Evolutionary conservation across 37 sponge, comb jelly and placozoan species (phyloP).

Genomic region (Aphrocallistes beatrix): DNA sequence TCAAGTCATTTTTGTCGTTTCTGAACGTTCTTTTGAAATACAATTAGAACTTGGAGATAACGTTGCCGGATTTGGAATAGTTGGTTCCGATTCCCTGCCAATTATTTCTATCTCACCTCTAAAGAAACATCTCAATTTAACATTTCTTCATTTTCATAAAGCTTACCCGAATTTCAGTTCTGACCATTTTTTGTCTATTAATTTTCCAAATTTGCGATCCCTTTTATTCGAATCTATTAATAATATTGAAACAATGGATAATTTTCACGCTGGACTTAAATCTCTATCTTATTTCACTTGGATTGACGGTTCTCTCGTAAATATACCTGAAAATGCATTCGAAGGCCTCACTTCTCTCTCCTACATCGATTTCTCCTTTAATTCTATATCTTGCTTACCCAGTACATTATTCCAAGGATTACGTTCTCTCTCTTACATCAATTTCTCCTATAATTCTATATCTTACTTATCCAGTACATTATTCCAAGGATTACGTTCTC

Average conservation of each 20-base stretch:
- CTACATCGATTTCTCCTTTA: no score
- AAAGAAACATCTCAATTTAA: neutral
- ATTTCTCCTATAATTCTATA: no score
- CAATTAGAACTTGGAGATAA: neutral
- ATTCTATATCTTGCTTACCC: no score
- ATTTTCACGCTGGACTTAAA: neutral
- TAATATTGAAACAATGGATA: neutral
- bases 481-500: no score
- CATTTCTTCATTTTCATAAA: neutral
- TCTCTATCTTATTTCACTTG: neutral
- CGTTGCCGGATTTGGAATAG: neutral
- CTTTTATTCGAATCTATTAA: neutral
- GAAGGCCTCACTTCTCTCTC: neutral
- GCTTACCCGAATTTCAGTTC: neutral
- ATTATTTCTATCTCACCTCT: neutral
- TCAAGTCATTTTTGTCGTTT: no score
- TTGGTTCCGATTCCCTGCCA: neutral
- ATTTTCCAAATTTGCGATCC: neutral
- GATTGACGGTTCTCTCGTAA: neutral
- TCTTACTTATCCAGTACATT: no score
- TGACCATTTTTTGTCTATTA: neutral
- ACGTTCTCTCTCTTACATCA: no score
- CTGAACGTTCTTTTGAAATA: neutral
- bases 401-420: no score
- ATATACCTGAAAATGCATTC: neutral